Base-by-base conservation (phyloP, 1,140 invertebrate genomes). In the Wiebesia pumilae region DNA sequence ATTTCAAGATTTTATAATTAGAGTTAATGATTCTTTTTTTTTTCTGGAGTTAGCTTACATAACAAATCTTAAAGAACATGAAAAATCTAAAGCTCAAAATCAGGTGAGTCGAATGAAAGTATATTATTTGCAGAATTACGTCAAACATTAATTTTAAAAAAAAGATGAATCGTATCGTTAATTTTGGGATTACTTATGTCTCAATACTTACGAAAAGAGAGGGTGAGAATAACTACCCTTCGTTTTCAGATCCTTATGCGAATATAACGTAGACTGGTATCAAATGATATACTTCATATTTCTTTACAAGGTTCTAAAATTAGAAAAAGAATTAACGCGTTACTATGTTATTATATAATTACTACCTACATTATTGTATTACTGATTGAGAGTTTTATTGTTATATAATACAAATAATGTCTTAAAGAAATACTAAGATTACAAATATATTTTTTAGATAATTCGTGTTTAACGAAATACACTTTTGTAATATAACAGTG, bases 121-220 rank as follows among this genome's bases (percentile, higher is more conserved):
- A 33, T 80, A 80, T 80, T 30, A 80, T 47, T 62, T 51, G 30
- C 78, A 38, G 33, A 33, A 62, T 54, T 80, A 62, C 21, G 54
- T 54, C n/a, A 10, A 58, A n/a, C 47, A n/a, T 54, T 47, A 71
- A 75, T 77, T 83, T 83, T 77, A 62, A 83, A 83, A 83, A 35
- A 73, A 77, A 69, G 54, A 84, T 38, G 12, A 27, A 65, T 65
- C 30, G 24, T 38, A 67, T 54, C 73, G 69, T 84, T 84, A 79
- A 84, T 84, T 54, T 84, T n/a, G 0, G 58, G 30, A 78, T 84
- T 84, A 84, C 54, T 43, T 33, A 82, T 73, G 67, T 51, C 65
- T 38, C 40, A 12, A 69, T 81, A 38, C 38, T 67, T 69, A 81
- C 33, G 3, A 30, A 81, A 16, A 35, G 16, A 81, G 40, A 9